phyloP scores from a whole-genome alignment of 2,888 invertebrate genomes.

The Drosophila planitibia region DNA sequence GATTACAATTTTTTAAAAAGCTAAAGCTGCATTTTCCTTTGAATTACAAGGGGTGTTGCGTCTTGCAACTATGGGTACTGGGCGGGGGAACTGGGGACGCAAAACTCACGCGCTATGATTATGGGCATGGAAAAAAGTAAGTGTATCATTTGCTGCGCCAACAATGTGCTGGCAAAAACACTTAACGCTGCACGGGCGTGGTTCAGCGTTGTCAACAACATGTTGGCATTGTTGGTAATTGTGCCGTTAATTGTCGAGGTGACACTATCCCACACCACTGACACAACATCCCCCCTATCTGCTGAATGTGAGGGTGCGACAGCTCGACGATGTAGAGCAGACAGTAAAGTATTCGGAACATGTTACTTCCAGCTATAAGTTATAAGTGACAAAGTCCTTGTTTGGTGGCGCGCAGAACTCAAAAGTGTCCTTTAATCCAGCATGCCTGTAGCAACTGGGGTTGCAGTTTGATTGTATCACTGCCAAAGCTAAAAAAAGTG shows the following conservation, averaged over 20 bases:
- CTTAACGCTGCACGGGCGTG: conserved; percentile 61
- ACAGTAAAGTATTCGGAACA: conserved; percentile 4
- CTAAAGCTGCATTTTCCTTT: conserved; percentile 82
- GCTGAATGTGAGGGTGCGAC: conserved; percentile 27
- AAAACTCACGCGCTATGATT: conserved; percentile 33
- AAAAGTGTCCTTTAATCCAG: conserved; percentile 3
- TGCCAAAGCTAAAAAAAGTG: not conserved
- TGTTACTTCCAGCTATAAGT: not conserved
- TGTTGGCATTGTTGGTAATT: conserved; percentile 69
- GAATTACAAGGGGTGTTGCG: conserved; percentile 66
- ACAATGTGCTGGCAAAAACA: conserved; percentile 67
- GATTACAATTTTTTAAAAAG: conserved; percentile 82
- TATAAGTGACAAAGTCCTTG: conserved; percentile 2
- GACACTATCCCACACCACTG: conserved; percentile 43
- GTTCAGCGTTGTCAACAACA: conserved; percentile 29
- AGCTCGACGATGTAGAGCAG: not conserved
- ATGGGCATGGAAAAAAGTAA: conserved; percentile 39
- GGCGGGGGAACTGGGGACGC: not conserved
- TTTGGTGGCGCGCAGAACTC: not conserved
- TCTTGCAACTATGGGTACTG: conserved; percentile 19
- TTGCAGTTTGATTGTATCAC: conserved; percentile 1
- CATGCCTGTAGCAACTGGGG: not conserved
- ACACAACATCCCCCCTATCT: conserved; percentile 33
- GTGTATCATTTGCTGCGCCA: conserved; percentile 60
- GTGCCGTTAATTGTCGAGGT: conserved; percentile 79